Conservation (phyloP, 2,888 invertebrate genomes). For the Mimumesa dahlbomi region DNA sequence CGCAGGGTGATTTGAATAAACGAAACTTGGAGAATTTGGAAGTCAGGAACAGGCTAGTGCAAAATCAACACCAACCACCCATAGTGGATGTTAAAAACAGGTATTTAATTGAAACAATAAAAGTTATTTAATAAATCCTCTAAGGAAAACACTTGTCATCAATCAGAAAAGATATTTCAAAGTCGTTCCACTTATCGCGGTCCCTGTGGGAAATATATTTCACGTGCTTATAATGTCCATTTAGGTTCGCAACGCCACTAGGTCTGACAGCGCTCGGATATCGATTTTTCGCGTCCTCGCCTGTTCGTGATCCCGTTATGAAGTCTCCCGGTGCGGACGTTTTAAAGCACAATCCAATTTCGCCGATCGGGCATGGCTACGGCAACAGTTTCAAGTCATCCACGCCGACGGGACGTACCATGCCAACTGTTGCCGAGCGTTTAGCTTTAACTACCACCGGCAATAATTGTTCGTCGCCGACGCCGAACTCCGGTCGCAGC, state of each 20-base stretch:
- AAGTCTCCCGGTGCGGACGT: slow-evolving; percentile 63
- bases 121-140: no score
- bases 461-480: slow-evolving; percentile 58
- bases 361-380: slow-evolving; percentile 70
- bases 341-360: slow-evolving; percentile 70
- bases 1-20: slow-evolving; percentile 57
- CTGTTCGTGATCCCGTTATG: slow-evolving; percentile 62
- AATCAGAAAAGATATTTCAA: no score
- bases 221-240: slow-evolving; percentile 23
- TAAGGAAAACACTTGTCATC: no score
- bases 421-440: slow-evolving; percentile 72
- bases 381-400: slow-evolving; percentile 70
- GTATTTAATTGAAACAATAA: no score
- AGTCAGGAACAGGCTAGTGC: slow-evolving; percentile 52
- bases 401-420: slow-evolving; percentile 68
- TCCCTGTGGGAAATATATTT: no score
- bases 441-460: slow-evolving; percentile 58
- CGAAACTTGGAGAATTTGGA: slow-evolving; percentile 61
- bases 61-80: slow-evolving; percentile 62
- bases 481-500: slow-evolving; percentile 59
- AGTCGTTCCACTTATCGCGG: no score
- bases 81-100: slow-evolving; percentile 74
- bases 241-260: slow-evolving; percentile 74
- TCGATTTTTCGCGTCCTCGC: slow-evolving; percentile 76
- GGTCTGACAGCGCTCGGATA: slow-evolving; percentile 74